Conservation (phyloP, 2,113 vertebrate genomes). For the Formicarius rufipectus region DNA sequence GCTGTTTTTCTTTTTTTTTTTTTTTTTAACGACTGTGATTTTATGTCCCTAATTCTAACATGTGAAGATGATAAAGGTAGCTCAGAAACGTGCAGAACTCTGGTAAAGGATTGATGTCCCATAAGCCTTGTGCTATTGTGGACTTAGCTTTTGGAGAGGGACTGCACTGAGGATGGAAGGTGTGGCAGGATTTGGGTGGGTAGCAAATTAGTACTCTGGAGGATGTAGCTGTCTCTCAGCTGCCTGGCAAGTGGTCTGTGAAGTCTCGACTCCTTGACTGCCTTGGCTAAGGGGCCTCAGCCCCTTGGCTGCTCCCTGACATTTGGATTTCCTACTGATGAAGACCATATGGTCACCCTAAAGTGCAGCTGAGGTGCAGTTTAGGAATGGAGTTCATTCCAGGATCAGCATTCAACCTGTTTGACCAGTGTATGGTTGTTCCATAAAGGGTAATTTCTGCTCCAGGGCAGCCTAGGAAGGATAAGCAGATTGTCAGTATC, state of each 20-base stretch:
- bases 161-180: not conserved
- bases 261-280: no score
- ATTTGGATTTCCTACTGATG: not conserved
- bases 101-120: not conserved
- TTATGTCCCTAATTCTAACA: not conserved
- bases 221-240: not conserved
- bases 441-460: not conserved
- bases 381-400: not conserved
- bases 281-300: not conserved
- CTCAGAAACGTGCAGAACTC: not conserved
- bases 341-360: not conserved
- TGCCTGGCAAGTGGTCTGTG: not conserved
- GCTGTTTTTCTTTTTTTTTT: not conserved
- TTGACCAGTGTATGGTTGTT: not conserved
- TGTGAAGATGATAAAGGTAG: not conserved
- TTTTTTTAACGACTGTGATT: not conserved
- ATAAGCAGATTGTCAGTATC: not conserved
- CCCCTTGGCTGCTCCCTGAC: not conserved
- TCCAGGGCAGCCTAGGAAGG: not conserved
- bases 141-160: not conserved
- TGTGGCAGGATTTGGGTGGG: not conserved
- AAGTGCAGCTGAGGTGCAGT: not conserved
- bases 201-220: not conserved
- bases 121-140: not conserved
- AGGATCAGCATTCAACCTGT: rapidly evolving